A percentile compares a stretch with the other conserved stretches of the same genome.
These are phyloP conservation scores for Oopsacas minuta DNA, from an alignment of 37 sponge, comb jelly and placozoan genomes.

Conservation along the genomic window DNA sequence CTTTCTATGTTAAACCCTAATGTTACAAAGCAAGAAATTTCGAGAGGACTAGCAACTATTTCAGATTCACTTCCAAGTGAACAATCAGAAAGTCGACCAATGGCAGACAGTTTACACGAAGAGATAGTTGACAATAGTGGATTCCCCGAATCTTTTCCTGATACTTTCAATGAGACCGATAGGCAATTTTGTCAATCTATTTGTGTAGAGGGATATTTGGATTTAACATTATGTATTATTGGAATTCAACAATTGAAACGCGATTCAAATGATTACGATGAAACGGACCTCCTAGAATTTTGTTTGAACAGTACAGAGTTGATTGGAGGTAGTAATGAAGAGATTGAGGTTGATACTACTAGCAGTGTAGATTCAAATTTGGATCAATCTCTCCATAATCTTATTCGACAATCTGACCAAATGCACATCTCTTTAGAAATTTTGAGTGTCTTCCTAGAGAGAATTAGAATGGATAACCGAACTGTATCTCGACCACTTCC, in stretches of 20 bases:
- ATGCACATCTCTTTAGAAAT: background rate
- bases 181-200: background rate
- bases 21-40: background rate
- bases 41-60: background rate
- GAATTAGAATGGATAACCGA: background rate
- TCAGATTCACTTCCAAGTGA: background rate
- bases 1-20: background rate
- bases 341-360: background rate
- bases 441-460: background rate
- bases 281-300: background rate
- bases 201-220: background rate
- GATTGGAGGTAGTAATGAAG: background rate
- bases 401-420: background rate
- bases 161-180: background rate
- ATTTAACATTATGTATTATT: background rate
- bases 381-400: background rate
- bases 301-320: background rate
- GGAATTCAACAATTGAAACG: background rate
- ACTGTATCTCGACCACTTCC: background rate
- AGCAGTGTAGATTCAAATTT: background rate
- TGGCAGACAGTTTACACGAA: background rate
- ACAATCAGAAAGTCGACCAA: background rate
- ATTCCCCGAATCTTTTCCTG: background rate
- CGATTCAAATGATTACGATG: background rate
- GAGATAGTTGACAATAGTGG: background rate